Evolutionary conservation across 2,888 invertebrate species (phyloP).

Genomic region (Aproaerema taeniolella): DNA sequence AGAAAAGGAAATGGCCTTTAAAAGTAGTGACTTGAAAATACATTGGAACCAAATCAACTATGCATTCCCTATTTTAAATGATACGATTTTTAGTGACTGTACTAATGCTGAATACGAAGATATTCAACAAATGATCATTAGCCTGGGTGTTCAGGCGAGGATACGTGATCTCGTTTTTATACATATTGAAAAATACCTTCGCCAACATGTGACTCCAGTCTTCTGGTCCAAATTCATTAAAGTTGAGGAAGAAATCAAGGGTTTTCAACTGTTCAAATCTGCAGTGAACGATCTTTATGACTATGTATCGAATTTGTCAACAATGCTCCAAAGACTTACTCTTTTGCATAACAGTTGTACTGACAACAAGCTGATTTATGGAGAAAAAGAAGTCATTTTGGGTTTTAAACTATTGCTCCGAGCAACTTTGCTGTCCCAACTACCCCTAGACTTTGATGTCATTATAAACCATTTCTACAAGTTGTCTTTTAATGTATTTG

Average conservation of each 20-base stretch:
- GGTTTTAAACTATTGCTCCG: constrained; percentile 81
- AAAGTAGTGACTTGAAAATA: constrained; percentile 49
- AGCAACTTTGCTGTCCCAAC: constrained; percentile 82
- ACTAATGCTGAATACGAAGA: constrained; percentile 55
- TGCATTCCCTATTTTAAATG: constrained; percentile 66
- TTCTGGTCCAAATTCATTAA: constrained; percentile 82
- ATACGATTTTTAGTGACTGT: constrained; percentile 53
- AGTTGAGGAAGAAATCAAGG: constrained; percentile 70
- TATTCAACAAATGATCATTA: constrained; percentile 54
- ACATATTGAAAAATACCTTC: constrained; percentile 77
- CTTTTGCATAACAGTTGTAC: constrained; percentile 63
- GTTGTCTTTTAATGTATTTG: constrained; percentile 85
- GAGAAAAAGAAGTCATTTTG: constrained; percentile 69
- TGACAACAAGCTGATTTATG: constrained; percentile 67
- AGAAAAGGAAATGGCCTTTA: constrained; percentile 50
- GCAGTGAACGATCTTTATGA: constrained; percentile 82
- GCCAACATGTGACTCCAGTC: constrained; percentile 77
- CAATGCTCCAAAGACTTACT: constrained; percentile 74
- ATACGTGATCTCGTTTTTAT: constrained; percentile 60
- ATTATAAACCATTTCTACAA: constrained; percentile 87
- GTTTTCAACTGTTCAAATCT: constrained; percentile 80
- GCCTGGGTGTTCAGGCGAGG: constrained; percentile 54
- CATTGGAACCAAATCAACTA: constrained; percentile 67
- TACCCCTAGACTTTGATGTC: constrained; percentile 82
- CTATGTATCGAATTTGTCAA: constrained; percentile 72